Evolutionary conservation across 2,888 invertebrate species (phyloP).

Genomic region (Yponomeuta malinellus): DNA sequence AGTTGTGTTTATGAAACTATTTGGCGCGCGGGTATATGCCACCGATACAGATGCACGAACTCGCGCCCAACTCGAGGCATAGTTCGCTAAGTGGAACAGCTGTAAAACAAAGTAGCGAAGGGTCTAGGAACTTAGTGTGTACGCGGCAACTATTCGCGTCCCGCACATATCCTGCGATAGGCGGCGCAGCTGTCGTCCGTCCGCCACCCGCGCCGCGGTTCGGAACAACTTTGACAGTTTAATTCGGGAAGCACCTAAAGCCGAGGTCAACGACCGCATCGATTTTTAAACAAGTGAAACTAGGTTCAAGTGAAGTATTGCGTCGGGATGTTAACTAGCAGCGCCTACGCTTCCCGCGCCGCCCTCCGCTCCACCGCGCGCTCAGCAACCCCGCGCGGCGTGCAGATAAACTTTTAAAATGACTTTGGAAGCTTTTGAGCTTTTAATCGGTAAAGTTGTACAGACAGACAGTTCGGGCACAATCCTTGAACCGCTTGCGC

Average conservation of each 20-base stretch:
- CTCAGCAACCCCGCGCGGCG: conserved; percentile 43
- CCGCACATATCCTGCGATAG: conserved; percentile 45
- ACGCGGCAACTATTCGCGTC: conserved; percentile 58
- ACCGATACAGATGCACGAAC: conserved; percentile 74
- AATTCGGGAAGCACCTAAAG: conserved; percentile 41
- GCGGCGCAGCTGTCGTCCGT: conserved; percentile 24
- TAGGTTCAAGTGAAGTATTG: conserved; percentile 72
- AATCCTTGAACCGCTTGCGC: conserved; percentile 77
- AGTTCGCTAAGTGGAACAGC: conserved; percentile 76
- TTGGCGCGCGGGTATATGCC: conserved; percentile 70
- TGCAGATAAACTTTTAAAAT: conserved; percentile 78
- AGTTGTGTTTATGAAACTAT: conserved; percentile 77
- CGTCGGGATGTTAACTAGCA: conserved; percentile 64
- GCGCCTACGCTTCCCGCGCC: conserved; percentile 51
- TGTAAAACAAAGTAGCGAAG: conserved; percentile 76
- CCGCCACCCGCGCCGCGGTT: conserved; percentile 25
- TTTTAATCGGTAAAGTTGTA: conserved; percentile 78
- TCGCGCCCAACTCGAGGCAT: conserved; percentile 73
- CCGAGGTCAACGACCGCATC: conserved; percentile 50
- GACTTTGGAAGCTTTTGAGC: conserved; percentile 78
- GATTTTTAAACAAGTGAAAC: conserved; percentile 70
- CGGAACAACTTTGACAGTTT: conserved; percentile 59
- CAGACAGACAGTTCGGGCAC: conserved; percentile 77
- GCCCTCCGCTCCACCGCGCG: conserved; percentile 22
- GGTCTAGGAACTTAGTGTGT: conserved; percentile 74